Percentiles rank a stretch among this genome's conserved stretches.
phyloP scores from a whole-genome alignment of 2,888 invertebrate species.

The Syrista parreyssii region DNA sequence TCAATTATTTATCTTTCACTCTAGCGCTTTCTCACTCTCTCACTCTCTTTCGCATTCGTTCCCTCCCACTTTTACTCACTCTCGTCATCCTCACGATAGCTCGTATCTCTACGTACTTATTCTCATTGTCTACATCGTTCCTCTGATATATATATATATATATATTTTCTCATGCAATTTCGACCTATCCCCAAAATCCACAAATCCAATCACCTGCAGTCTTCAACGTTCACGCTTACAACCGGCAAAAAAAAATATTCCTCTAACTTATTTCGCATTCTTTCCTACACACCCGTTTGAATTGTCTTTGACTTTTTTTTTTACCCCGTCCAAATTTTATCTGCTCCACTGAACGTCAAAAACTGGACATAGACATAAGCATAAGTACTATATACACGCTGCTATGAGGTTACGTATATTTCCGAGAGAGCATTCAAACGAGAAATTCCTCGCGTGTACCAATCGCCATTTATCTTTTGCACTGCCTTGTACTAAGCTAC shows the following conservation, averaged over 20 bases:
- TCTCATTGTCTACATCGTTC: background rate
- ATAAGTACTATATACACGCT: background rate
- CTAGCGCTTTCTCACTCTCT: background rate
- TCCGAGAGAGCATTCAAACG: background rate
- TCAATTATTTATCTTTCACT: slow-evolving; percentile 2
- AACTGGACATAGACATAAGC: background rate
- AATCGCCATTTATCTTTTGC: background rate
- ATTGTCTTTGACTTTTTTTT: background rate
- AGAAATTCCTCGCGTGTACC: background rate
- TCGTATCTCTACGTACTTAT: background rate
- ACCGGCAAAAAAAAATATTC: background rate
- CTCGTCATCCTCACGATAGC: background rate
- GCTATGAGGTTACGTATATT: background rate
- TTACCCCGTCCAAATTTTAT: background rate
- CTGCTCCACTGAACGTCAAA: background rate
- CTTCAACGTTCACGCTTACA: background rate
- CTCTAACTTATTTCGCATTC: background rate
- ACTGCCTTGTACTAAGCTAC: background rate
- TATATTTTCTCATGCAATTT: background rate
- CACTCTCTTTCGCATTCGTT: background rate
- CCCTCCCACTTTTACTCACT: background rate
- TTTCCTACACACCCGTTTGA: background rate
- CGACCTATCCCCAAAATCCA: background rate
- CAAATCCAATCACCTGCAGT: background rate
- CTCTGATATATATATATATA: background rate